A percentile compares a stretch with the other conserved stretches of the same genome.
Evolutionary conservation across 2,797 vertebrate genomes (phyloP).

Genomic region (Erethizon dorsatum): DNA sequence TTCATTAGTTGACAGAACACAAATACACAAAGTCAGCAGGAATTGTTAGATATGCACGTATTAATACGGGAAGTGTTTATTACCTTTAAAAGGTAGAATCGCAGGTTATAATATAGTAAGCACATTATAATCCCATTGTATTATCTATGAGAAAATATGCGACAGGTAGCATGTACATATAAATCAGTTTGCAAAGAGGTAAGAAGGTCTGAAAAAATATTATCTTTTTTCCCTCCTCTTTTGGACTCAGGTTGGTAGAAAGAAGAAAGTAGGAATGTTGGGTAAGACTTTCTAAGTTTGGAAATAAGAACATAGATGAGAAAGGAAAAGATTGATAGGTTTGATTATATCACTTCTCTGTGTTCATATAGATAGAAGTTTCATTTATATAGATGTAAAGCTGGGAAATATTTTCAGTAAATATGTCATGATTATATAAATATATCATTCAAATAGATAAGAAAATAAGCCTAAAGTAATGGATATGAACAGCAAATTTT

Average conservation of each 20-base stretch:
- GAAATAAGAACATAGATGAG: slow-evolving; percentile 22
- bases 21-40: neutral
- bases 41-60: slow-evolving; percentile 17
- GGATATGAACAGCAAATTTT: slow-evolving; percentile 37
- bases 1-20: neutral
- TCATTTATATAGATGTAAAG: neutral
- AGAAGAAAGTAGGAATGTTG: neutral
- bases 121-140: slow-evolving; percentile 32
- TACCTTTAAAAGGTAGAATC: slow-evolving; percentile 50
- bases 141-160: slow-evolving; percentile 3
- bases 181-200: neutral
- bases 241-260: neutral
- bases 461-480: slow-evolving; percentile 61
- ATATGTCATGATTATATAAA: slow-evolving; percentile 63
- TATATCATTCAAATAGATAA: slow-evolving; percentile 57
- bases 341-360: neutral
- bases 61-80: neutral
- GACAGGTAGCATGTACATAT: neutral
- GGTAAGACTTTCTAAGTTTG: slow-evolving; percentile 31
- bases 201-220: neutral
- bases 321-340: slow-evolving; percentile 32
- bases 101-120: neutral
- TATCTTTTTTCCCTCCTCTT: neutral
- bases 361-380: slow-evolving; percentile 37
- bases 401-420: slow-evolving; percentile 62